These are phyloP conservation scores for Pangasius macronema DNA, from an alignment of 2,797 vertebrate species.

Conservation along the genomic window DNA sequence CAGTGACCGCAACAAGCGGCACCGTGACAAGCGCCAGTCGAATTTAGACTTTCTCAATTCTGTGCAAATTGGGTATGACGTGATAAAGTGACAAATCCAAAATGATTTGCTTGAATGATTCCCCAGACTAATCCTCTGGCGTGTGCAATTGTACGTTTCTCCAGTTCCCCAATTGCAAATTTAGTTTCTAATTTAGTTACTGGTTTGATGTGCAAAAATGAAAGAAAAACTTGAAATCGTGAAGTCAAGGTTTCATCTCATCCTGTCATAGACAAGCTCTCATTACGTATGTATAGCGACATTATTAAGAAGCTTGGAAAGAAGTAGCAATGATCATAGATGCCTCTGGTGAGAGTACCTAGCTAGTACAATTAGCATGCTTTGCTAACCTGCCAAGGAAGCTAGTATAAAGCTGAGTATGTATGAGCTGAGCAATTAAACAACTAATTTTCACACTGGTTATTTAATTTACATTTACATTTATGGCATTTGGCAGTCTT, in stretches of 20 bases:
- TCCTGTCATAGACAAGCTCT: neutral
- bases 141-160: too few relatives aligned
- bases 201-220: neutral
- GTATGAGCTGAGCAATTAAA: neutral
- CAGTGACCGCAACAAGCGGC: neutral
- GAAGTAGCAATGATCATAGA: neutral
- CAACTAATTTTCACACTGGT: neutral
- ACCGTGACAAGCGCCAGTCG: neutral
- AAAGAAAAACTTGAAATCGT: neutral
- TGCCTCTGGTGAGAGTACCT: too few relatives aligned
- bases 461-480: too few relatives aligned
- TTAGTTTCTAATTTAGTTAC: neutral
- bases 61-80: neutral
- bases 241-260: neutral
- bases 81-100: neutral
- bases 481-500: too few relatives aligned
- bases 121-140: neutral
- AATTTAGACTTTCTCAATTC: neutral
- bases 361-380: too few relatives aligned
- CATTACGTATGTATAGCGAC: neutral
- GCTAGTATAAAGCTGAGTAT: neutral
- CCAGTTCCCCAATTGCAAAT: neutral
- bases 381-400: neutral
- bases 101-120: neutral
- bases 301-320: neutral